phyloP scores from a whole-genome alignment of 2,113 vertebrate genomes.

The Paramisgurnus dabryanus region DNA sequence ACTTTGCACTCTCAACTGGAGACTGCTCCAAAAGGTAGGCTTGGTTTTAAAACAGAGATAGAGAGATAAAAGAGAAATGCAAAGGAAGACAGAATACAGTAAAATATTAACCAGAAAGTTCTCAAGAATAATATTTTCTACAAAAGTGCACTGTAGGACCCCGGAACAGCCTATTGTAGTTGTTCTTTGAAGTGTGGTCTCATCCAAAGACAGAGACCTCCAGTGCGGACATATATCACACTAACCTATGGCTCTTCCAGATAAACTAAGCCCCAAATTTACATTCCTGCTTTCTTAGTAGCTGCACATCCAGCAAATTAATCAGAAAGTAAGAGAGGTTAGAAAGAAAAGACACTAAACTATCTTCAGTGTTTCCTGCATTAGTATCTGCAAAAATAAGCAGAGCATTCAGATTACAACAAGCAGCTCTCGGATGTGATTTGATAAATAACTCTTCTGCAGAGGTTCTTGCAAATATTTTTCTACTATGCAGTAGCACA shows the following conservation, averaged over 20 bases:
- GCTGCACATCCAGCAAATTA: constrained; percentile 17
- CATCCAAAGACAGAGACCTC: constrained; percentile 37
- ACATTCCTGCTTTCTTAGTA: constrained; percentile 17
- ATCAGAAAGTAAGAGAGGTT: constrained; percentile 13
- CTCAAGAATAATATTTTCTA: constrained; percentile 23
- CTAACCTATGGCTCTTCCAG: not conserved
- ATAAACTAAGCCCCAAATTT: constrained; percentile 43
- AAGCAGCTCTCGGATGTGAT: constrained; percentile 18
- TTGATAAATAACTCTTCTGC: not conserved
- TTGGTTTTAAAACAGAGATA: not conserved
- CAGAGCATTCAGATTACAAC: constrained; percentile 7
- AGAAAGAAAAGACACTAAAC: not conserved
- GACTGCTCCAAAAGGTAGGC: no score
- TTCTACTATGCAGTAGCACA: not conserved
- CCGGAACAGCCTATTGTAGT: not conserved
- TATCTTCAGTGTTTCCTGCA: constrained; percentile 16
- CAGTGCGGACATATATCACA: constrained; percentile 38
- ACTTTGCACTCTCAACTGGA: no score
- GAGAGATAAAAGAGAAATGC: constrained; percentile 16
- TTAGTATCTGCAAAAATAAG: not conserved
- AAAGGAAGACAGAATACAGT: constrained; percentile 25
- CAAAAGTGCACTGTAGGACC: not conserved
- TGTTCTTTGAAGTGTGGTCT: constrained; percentile 34
- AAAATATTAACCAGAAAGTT: constrained; percentile 31
- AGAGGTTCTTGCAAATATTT: not conserved